Base-by-base conservation (phyloP, 2,113 vertebrate genomes). In the Mus spicilegus region DNA sequence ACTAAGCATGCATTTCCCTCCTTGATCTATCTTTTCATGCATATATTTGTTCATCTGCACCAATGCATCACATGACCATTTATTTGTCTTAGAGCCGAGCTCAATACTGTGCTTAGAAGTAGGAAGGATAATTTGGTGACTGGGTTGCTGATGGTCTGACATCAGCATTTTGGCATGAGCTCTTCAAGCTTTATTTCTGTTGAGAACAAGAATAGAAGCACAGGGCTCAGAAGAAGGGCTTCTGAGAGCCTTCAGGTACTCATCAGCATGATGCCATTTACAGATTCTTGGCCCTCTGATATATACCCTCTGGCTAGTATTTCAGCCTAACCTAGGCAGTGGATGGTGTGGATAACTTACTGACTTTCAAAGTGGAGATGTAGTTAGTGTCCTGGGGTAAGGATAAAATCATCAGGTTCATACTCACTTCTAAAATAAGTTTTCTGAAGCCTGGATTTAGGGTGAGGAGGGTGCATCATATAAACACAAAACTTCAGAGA, bases 131-230 rank as follows among this genome's bases (percentile, higher is more conserved):
- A 0, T 72, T 75, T 54, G 30, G 39, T 61, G 69, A 89, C 11
- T 85, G 72, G 65, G 4, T 81, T 77, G 20, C 39, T 94, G 73
- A 87, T 93, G 39, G 67, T 77, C 67, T 87, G 87, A 87, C 20
- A n/a, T 78, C 73, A 63, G 13, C 51, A 4, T 93, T 94, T 91
- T 90, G 42, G 36, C 93, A 78, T 58, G 96, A 87, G 67, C 65
- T 82, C 39, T 94, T 89, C 67, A 89, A 75, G 69, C 42, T 89
- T 95, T 61, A 73, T 78, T 84, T 96, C 73, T 90, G 67, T 56
- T 95, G 46, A 67, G 54, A 86, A 63, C 54, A 42, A 51, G 16
- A 86, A 11, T 33, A 93, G 51, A 54, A 81, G 7, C 14, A 73
- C 63, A 88, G 63, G 8, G 16, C 92, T n/a, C 26, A n/a, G 49